Evolutionary conservation across 2,888 invertebrate genomes (phyloP).

Genomic region (Ametastegia equiseti): DNA sequence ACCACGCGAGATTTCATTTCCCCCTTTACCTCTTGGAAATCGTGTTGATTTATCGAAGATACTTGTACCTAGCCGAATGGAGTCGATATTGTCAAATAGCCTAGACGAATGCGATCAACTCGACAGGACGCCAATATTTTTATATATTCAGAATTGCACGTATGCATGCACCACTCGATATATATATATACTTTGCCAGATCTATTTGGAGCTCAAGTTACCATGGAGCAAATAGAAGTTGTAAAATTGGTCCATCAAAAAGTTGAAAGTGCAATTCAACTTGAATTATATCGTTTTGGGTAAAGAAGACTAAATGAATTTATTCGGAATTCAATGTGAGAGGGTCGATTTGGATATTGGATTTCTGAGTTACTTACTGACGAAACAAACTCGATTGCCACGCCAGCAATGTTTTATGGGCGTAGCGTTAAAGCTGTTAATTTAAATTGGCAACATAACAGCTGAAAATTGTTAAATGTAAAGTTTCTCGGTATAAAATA

Average conservation of each 20-base stretch:
- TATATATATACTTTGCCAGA: no score
- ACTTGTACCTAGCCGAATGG: constrained; percentile 22
- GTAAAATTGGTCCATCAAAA: background rate
- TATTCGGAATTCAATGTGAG: background rate
- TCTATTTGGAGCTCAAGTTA: background rate
- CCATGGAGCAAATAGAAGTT: background rate
- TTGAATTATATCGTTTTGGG: background rate
- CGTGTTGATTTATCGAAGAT: constrained; percentile 37
- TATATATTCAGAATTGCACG: no score
- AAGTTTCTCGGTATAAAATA: constrained; percentile 41
- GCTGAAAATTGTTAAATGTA: constrained; percentile 39
- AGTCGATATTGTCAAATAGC: constrained; percentile 31
- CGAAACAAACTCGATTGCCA: background rate
- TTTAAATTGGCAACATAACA: constrained; percentile 46
- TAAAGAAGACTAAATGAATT: background rate
- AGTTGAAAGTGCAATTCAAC: background rate
- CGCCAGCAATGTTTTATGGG: constrained; percentile 13
- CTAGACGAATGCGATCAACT: background rate
- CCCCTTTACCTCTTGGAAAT: constrained; percentile 17
- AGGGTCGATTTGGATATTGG: background rate
- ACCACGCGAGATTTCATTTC: constrained; percentile 38
- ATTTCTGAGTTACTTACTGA: background rate
- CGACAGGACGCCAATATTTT: background rate
- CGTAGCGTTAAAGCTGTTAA: constrained; percentile 38
- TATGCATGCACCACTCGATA: no score